Conservation (phyloP, 1,140 invertebrate genomes). For the Monochamus saltuarius region DNA sequence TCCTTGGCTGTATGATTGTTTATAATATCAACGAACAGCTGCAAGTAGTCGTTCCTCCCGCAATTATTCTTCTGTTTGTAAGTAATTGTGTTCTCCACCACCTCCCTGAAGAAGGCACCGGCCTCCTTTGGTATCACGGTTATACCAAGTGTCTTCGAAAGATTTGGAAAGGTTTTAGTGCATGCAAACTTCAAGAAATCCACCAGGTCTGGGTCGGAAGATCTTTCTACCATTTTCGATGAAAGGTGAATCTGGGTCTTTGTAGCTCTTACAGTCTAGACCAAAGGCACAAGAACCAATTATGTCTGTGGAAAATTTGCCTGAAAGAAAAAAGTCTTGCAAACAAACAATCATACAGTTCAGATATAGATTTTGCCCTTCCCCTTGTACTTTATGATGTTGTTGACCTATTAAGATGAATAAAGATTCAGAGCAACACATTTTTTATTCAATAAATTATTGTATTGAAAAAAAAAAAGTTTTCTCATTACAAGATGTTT, state of each 20-base stretch:
- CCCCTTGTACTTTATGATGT: too few relatives aligned
- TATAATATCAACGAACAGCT: too few relatives aligned
- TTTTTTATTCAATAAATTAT: too few relatives aligned
- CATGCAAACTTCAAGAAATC: background rate
- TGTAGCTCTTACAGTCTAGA: constrained; percentile 59
- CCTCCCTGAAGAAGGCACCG: constrained; percentile 26
- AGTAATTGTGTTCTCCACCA: constrained; percentile 34
- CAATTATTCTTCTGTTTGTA: constrained; percentile 25
- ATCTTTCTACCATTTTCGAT: constrained; percentile 17
- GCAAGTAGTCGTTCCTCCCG: background rate
- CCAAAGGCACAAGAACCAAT: constrained; percentile 65
- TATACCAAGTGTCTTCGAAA: constrained; percentile 15
- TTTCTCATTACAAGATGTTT: too few relatives aligned
- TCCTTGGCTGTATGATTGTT: too few relatives aligned
- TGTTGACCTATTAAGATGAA: too few relatives aligned
- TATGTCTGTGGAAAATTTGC: constrained; percentile 63
- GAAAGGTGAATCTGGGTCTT: constrained; percentile 58
- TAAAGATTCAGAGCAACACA: too few relatives aligned
- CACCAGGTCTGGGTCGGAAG: constrained; percentile 1
- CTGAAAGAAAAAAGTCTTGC: too few relatives aligned
- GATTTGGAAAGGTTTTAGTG: constrained; percentile 6
- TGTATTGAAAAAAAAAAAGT: too few relatives aligned
- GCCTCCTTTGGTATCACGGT: constrained; percentile 18
- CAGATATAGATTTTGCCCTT: too few relatives aligned
- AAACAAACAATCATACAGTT: too few relatives aligned